phyloP scores from a whole-genome alignment of 2,797 vertebrate genomes.

The Chaenodraco wilsoni region DNA sequence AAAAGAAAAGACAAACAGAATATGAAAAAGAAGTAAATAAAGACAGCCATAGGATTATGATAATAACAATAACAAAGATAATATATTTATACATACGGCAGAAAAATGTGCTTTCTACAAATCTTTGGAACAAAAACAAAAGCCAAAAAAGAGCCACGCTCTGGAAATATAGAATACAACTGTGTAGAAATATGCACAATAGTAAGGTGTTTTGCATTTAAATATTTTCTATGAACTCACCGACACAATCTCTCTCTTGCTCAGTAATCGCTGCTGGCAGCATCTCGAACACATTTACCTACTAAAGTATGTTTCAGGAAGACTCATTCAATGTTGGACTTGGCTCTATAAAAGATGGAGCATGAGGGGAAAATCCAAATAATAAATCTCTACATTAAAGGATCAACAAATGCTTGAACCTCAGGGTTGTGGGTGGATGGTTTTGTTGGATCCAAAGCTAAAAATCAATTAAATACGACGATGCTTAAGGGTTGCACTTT shows the following conservation, averaged over 20 bases:
- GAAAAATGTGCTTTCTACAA: slow-evolving; percentile 86
- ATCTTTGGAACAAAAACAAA: slow-evolving; percentile 87
- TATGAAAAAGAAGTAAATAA: slow-evolving; percentile 71
- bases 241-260: slow-evolving; percentile 67
- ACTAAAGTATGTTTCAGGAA: slow-evolving; percentile 77
- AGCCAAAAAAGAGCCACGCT: slow-evolving; percentile 77
- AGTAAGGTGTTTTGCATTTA: slow-evolving; percentile 82
- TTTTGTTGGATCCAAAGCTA: slow-evolving; percentile 39
- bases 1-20: slow-evolving; percentile 48
- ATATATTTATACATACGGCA: slow-evolving; percentile 80
- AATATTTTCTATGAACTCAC: slow-evolving; percentile 72
- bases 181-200: slow-evolving; percentile 83
- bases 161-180: slow-evolving; percentile 81
- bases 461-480: slow-evolving; percentile 25
- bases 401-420: slow-evolving; percentile 52
- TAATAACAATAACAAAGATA: slow-evolving; percentile 76
- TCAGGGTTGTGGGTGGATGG: slow-evolving; percentile 24
- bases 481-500: slow-evolving; percentile 52
- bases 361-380: slow-evolving; percentile 67
- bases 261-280: slow-evolving; percentile 71
- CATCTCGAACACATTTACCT: slow-evolving; percentile 63
- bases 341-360: slow-evolving; percentile 73
- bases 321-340: slow-evolving; percentile 77
- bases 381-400: slow-evolving; percentile 63
- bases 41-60: slow-evolving; percentile 75